Evolutionary conservation across 2,888 invertebrate species (phyloP).

Genomic region (Tolmerus cingulatus): DNA sequence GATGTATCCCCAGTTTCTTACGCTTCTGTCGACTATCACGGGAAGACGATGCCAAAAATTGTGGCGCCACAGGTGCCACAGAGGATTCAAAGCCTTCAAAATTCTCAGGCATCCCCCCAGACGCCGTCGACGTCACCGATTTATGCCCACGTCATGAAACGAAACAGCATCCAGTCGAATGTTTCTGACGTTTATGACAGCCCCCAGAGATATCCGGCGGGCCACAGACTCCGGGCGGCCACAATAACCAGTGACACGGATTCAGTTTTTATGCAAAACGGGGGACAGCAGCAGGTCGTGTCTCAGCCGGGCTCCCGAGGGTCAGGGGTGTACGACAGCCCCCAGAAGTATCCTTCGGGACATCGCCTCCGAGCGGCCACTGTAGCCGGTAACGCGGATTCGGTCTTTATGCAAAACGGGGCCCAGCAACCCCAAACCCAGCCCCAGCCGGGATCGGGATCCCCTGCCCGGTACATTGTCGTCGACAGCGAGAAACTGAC

Average conservation of each 20-base stretch:
- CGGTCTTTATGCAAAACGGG: slow-evolving; percentile 45
- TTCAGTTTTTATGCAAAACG: slow-evolving; percentile 49
- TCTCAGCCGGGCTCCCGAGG: slow-evolving; percentile 46
- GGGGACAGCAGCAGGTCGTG: neutral
- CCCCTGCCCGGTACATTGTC: slow-evolving; percentile 56
- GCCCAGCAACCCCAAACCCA: neutral
- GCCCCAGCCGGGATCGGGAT: slow-evolving; percentile 45
- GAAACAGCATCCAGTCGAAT: slow-evolving; percentile 59
- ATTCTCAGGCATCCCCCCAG: slow-evolving; percentile 38
- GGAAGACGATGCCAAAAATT: slow-evolving; percentile 47
- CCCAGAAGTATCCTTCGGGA: slow-evolving; percentile 47
- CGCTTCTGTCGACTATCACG: slow-evolving; percentile 58
- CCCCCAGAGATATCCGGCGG: slow-evolving; percentile 50
- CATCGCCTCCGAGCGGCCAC: slow-evolving; percentile 47
- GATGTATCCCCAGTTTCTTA: slow-evolving; percentile 61
- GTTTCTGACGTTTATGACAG: slow-evolving; percentile 58
- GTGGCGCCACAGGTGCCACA: slow-evolving; percentile 60
- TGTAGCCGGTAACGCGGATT: slow-evolving; percentile 52
- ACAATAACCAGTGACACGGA: slow-evolving; percentile 52
- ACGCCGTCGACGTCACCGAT: slow-evolving; percentile 54
- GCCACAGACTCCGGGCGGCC: slow-evolving; percentile 44
- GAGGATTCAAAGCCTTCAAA: slow-evolving; percentile 58
- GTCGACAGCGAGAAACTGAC: slow-evolving; percentile 58
- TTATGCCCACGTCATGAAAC: slow-evolving; percentile 60
- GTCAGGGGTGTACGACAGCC: slow-evolving; percentile 58